Conservation (phyloP, 2,888 invertebrate genomes). For the Nycteola revayana region DNA sequence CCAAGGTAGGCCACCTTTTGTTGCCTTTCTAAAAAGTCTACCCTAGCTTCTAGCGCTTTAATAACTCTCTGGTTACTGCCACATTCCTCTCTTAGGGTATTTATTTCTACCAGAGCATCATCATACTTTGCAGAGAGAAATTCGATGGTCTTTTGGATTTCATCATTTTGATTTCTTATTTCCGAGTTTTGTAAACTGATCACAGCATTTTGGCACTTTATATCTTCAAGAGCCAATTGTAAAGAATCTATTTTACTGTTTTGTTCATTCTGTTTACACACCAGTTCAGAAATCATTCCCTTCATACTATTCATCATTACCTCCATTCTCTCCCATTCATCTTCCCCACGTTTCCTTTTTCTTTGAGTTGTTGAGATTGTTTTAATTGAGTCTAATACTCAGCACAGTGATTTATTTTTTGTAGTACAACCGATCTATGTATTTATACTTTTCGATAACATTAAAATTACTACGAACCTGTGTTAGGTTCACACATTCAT, state of each 20-base stretch:
- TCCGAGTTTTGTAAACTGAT: not conserved
- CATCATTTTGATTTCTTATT: not conserved
- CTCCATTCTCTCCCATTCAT: not conserved
- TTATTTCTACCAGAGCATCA: not conserved
- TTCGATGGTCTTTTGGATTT: not conserved
- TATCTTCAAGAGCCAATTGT: not conserved
- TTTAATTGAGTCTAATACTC: no score
- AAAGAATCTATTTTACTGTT: not conserved
- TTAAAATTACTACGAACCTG: no score
- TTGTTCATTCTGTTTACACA: not conserved
- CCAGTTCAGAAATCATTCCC: not conserved
- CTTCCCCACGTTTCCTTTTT: not conserved
- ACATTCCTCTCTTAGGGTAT: not conserved
- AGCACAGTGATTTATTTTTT: no score
- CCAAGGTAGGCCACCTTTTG: no score
- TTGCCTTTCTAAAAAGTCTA: no score
- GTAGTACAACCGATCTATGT: no score
- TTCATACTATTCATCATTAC: not conserved
- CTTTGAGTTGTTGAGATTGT: no score
- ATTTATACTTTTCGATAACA: no score
- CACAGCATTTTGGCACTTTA: not conserved
- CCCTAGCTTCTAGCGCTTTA: no score
- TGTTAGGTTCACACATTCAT: no score
- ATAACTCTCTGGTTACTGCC: no score
- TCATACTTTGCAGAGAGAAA: not conserved